These are phyloP conservation scores for Daktulosphaira vitifoliae DNA, from an alignment of 1,140 invertebrate species.

Conservation along the genomic window DNA sequence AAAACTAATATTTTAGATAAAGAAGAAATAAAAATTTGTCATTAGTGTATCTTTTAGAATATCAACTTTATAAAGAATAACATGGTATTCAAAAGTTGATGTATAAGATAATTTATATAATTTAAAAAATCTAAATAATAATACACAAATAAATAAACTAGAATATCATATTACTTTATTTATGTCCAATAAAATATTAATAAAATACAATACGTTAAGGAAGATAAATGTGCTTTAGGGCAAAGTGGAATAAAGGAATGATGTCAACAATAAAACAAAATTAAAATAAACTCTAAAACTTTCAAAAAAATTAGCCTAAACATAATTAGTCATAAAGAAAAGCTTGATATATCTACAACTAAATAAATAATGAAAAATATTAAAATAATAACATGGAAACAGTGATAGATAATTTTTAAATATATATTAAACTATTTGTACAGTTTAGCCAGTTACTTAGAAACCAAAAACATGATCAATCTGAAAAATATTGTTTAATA, in stretches of 20 bases:
- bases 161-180: constrained; percentile 15
- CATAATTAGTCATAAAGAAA: constrained; percentile 17
- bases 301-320: constrained; percentile 29
- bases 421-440: background rate
- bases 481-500: background rate
- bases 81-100: no score
- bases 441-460: background rate
- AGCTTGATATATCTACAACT: constrained; percentile 9
- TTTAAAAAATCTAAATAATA: no score
- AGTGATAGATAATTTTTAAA: constrained; percentile 20
- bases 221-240: constrained; percentile 23
- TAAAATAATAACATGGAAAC: constrained; percentile 16
- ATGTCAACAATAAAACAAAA: constrained; percentile 31
- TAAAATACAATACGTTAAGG: constrained; percentile 23
- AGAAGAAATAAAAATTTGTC: no score
- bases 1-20: no score
- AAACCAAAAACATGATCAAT: constrained; percentile 31
- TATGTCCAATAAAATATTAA: constrained; percentile 26
- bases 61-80: no score
- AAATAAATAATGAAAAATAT: constrained; percentile 17
- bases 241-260: constrained; percentile 10
- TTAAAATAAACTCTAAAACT: constrained; percentile 28
- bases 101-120: no score
- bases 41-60: no score
- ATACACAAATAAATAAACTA: no score